Base-by-base conservation (phyloP, 1,140 invertebrate genomes). In the Polyergus mexicanus region DNA sequence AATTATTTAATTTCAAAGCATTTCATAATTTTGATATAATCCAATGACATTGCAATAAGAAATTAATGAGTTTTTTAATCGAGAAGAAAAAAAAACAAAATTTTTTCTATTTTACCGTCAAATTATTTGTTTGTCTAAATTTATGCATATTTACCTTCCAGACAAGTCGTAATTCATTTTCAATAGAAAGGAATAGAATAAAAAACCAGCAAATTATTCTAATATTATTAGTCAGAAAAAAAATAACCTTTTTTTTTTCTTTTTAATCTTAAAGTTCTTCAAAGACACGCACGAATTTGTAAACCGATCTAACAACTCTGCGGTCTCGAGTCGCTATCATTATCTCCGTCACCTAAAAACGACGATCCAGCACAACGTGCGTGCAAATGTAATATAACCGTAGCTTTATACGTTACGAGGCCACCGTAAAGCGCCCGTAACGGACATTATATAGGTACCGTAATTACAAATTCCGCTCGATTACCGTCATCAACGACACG, bases 401-500 rank as follows among this genome's bases (percentile, higher is more conserved):
- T 88, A 88, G 76, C 85, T 85, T 90, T 89, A 84, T 84, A 54
- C 62, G 85, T 89, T 88, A 85, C 56, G 86, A 44, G 69, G 69
- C 58, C 69, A 68, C 58, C 51, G 83, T 88, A 86, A 87, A 85
- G 74, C 58, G 77, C 7, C 10, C 54, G 28, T 32, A 65, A 8
- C 44, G 47, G 65, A 60, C 87, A 84, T 86, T 89, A 89, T 51
- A 51, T 86, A 84, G 78, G 60, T 56, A 66, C 51, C 62, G 88
- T 89, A 90, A 90, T 90, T 90, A 88, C 88, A 84, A 89, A 90
- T 90, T 90, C 88, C 88, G 88, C 78, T 80, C 88, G 88, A 90
- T 90, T 90, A 90, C 88, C 78, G 71, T 58, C 88, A 86, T 86
- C 84, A 88, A 77, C 69, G 65, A 62, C 58, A 58, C 66, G 51